Evolutionary conservation across 2,797 vertebrate genomes (phyloP).

Genomic region (Tangara arthus): DNA sequence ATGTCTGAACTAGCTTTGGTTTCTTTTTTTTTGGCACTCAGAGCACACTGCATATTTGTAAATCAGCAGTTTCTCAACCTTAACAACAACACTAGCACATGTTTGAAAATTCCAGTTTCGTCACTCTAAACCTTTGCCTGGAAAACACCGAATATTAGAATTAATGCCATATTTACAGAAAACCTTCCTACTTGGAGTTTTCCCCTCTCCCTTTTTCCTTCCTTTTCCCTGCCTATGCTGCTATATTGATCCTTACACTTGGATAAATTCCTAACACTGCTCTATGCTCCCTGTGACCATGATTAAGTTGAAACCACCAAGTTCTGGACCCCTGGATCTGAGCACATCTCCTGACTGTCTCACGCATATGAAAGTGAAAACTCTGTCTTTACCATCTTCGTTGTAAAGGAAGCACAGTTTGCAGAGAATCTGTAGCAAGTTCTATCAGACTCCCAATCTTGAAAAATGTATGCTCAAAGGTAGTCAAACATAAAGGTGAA

Average conservation of each 20-base stretch:
- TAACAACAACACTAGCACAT: neutral
- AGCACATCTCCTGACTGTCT: neutral
- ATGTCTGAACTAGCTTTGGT: neutral
- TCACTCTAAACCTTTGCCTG: neutral
- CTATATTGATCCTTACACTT: neutral
- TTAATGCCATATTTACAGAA: neutral
- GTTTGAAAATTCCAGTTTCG: neutral
- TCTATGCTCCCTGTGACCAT: neutral
- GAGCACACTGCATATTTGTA: neutral
- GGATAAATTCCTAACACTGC: neutral
- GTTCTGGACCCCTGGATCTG: neutral
- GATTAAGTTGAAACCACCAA: neutral
- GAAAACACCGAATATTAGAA: neutral
- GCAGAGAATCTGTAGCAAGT: neutral
- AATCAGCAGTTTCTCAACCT: neutral
- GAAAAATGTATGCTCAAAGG: neutral
- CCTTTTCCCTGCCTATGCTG: neutral
- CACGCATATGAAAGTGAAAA: neutral
- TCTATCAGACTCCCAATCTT: neutral
- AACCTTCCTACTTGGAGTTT: rapidly evolving
- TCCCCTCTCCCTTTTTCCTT: neutral
- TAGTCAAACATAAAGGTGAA: neutral
- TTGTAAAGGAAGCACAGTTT: neutral
- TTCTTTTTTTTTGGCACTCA: neutral
- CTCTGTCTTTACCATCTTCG: neutral